Percentiles rank a stretch among this genome's conserved stretches.
Conservation (phyloP, 2,113 vertebrate species). For the Chlorocebus sabaeus region DNA sequence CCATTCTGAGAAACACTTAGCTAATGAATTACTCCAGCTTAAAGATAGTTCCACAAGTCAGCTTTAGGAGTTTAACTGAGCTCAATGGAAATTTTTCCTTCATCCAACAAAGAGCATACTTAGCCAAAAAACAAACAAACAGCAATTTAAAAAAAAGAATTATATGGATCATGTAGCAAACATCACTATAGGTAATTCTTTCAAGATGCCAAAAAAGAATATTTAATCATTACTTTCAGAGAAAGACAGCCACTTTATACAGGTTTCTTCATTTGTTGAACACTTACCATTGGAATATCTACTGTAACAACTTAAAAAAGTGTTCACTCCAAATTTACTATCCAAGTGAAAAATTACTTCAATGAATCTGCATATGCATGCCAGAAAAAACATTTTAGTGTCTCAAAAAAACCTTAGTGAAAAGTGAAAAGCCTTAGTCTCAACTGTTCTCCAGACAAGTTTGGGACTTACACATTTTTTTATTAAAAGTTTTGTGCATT, state of each 20-base stretch:
- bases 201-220: neutral
- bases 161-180: neutral
- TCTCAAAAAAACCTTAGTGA: neutral
- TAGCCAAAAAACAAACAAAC: neutral
- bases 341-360: neutral
- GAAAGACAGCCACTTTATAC: neutral
- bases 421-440: neutral
- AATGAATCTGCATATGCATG: neutral
- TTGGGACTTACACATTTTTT: neutral
- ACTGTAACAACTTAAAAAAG: neutral
- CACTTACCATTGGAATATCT: neutral
- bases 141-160: neutral
- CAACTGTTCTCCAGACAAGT: neutral
- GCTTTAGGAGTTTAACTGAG: neutral
- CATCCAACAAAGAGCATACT: neutral
- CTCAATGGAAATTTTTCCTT: neutral
- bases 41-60: neutral
- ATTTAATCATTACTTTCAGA: neutral
- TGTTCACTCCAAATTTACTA: neutral
- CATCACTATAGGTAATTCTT: neutral
- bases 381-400: neutral
- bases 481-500: neutral
- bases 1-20: neutral
- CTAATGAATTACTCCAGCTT: neutral
- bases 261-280: neutral